These are phyloP conservation scores for Paradisaea rubra DNA, from an alignment of 2,113 vertebrate species.

Conservation along the genomic window DNA sequence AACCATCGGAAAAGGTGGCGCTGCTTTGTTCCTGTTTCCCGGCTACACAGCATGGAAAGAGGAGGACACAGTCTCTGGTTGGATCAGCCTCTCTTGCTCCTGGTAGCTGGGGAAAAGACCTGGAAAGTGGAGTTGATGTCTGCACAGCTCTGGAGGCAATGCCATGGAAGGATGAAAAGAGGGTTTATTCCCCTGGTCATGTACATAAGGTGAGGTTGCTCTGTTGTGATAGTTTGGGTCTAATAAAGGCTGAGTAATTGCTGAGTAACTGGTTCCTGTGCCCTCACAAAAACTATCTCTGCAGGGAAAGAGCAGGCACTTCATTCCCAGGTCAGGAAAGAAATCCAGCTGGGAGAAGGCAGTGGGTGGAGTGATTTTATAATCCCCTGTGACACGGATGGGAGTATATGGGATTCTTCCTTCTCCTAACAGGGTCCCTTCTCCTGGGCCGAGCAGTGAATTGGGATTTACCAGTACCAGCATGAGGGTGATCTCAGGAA, in stretches of 20 bases:
- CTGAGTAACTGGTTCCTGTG: neutral
- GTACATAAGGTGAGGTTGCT: neutral
- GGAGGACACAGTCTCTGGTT: neutral
- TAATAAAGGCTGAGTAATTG: neutral
- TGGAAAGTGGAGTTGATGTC: neutral
- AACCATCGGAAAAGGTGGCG: fast-evolving
- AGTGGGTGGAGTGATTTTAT: neutral
- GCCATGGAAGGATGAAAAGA: neutral
- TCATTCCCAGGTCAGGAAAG: neutral
- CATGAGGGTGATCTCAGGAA: neutral
- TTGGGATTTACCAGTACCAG: neutral
- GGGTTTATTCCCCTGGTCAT: neutral
- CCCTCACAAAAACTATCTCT: neutral
- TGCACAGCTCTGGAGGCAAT: neutral
- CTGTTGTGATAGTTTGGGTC: neutral
- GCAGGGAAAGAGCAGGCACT: neutral
- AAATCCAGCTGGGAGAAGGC: neutral
- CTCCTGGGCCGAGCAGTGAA: neutral
- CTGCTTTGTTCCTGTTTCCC: neutral
- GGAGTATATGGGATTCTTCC: neutral
- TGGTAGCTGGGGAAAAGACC: neutral
- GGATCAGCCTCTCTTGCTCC: neutral
- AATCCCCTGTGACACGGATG: neutral
- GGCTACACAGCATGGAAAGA: neutral
- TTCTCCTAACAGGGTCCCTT: neutral